Evolutionary conservation across 1,140 invertebrate genomes (phyloP).

Genomic region (Halictus rubicundus): DNA sequence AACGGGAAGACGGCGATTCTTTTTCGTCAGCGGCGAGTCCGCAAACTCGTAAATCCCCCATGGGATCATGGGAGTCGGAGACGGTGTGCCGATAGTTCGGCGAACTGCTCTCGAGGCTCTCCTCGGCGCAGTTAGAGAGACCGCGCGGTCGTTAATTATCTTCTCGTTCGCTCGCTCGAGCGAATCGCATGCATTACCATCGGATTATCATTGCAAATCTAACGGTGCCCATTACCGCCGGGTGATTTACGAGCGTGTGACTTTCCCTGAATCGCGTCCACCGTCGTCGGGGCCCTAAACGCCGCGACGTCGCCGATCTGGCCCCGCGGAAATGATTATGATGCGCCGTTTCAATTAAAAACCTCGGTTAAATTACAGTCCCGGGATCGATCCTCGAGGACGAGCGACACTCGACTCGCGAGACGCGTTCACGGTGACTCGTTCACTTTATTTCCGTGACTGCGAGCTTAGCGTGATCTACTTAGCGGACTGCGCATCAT

Average conservation of each 20-base stretch:
- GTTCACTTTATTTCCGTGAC: not conserved
- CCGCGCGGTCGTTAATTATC: slow-evolving; percentile 60
- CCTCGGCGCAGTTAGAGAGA: no score
- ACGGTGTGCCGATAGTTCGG: slow-evolving; percentile 38
- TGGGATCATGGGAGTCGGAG: slow-evolving; percentile 17
- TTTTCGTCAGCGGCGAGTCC: slow-evolving; percentile 26
- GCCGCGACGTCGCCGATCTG: not conserved
- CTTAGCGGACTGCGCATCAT: not conserved
- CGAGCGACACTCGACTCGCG: not conserved
- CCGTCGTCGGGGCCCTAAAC: slow-evolving; percentile 32
- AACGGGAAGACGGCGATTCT: slow-evolving; percentile 22
- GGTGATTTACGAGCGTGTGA: slow-evolving; percentile 66
- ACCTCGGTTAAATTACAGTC: not conserved
- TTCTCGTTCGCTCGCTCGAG: slow-evolving; percentile 56
- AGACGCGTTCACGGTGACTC: not conserved
- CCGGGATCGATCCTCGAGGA: not conserved
- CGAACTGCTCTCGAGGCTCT: slow-evolving; percentile 27
- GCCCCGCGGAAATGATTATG: slow-evolving; percentile 5
- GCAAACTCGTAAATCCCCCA: slow-evolving; percentile 49
- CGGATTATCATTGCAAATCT: slow-evolving; percentile 69
- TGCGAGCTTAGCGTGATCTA: not conserved
- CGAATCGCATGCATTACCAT: slow-evolving; percentile 68
- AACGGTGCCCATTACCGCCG: slow-evolving; percentile 60
- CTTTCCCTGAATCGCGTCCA: slow-evolving; percentile 62
- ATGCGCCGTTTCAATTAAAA: slow-evolving; percentile 2